These are phyloP conservation scores for Nanorana parkeri DNA, from an alignment of 2,113 vertebrate species.

Conservation along the genomic window DNA sequence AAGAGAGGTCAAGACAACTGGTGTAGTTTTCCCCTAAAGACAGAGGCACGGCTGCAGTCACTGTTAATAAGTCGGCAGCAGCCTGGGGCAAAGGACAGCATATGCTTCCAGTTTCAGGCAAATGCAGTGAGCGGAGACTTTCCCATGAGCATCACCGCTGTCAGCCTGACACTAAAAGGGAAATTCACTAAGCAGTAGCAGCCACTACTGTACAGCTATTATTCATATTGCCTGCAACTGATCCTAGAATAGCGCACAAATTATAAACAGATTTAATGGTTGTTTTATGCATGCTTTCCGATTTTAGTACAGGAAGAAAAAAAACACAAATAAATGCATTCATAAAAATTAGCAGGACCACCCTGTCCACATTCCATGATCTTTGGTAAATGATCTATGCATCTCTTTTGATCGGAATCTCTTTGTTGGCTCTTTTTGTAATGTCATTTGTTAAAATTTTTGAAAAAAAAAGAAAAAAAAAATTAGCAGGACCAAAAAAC, in stretches of 20 bases:
- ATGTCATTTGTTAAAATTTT: too few species aligned
- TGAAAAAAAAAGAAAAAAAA: too few species aligned
- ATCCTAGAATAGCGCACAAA: conserved; percentile 6
- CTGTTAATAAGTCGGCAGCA: conserved; percentile 32
- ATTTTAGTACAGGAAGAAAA: not conserved
- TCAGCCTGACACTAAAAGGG: not conserved
- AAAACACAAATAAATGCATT: too few species aligned
- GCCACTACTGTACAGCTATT: not conserved
- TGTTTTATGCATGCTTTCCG: not conserved
- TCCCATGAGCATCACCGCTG: conserved; percentile 26
- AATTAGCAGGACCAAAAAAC: too few species aligned
- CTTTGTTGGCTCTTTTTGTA: too few species aligned
- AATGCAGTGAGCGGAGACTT: conserved; percentile 3
- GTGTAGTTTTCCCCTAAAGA: conserved; percentile 28
- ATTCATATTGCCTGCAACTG: not conserved
- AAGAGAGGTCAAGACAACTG: conserved; percentile 10
- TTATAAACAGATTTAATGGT: not conserved
- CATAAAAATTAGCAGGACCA: too few species aligned
- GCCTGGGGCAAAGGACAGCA: conserved; percentile 28
- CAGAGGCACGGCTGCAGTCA: conserved; percentile 33
- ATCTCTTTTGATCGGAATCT: too few species aligned
- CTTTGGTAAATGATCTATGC: too few species aligned
- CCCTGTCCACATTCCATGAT: too few species aligned
- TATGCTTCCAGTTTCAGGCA: conserved; percentile 30
- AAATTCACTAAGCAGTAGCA: conserved; percentile 25